Evolutionary conservation across 2,888 invertebrate species (phyloP), one percentile per base, ranked within the genome.

Genomic region (Metellina segmentata): DNA sequence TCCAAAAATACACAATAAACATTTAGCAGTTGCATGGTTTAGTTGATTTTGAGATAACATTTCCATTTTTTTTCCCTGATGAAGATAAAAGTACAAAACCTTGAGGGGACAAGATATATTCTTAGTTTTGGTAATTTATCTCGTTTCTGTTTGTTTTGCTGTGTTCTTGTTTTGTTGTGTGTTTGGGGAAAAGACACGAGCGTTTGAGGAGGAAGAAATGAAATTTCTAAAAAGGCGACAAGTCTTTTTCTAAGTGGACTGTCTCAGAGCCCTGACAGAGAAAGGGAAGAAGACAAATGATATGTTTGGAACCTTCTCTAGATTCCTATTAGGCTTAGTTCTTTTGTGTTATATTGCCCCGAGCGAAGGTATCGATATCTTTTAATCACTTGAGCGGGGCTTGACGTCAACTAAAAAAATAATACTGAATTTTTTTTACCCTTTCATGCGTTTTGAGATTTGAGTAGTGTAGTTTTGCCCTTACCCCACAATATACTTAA

Each of bases 1-100:
- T 34, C 34, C 34, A 34, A 20, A n/a, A 71, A 48, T 16, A 34
- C 13, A 7, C 11, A 72, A 72, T 11, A 34, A 20, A 16, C 16
- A 75, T 75, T 75, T 16, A 19, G 4, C 7, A 16, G 20, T 71
- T 48, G 48, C 82, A 51, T 82, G n/a, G 81, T 81, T 70, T 72
- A 85, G 75, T 74, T 75, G 75, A 75, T 85, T 85, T 82, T 82
- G 71, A 49, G 69, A 71, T 19, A 11, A 16, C 16, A 71, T 19
- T 71, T 71, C 71, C 13, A 71, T 2, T 71, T 71, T 71, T n/a
- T 16, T n/a, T 71, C 20, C n/a, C 16, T 75, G 8, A 82, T 70
- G 51, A 82, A 71, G 20, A 82, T 70, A 71, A 82, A 71, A 71
- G 72, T 51, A n/a, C 70, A 51, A 19, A 16, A 82, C 70, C 82